A percentile compares a stretch with the other conserved stretches of the same genome.
These are phyloP conservation scores for Uromys caudimaculatus DNA, from an alignment of 2,797 vertebrate species.

Conservation along the genomic window DNA sequence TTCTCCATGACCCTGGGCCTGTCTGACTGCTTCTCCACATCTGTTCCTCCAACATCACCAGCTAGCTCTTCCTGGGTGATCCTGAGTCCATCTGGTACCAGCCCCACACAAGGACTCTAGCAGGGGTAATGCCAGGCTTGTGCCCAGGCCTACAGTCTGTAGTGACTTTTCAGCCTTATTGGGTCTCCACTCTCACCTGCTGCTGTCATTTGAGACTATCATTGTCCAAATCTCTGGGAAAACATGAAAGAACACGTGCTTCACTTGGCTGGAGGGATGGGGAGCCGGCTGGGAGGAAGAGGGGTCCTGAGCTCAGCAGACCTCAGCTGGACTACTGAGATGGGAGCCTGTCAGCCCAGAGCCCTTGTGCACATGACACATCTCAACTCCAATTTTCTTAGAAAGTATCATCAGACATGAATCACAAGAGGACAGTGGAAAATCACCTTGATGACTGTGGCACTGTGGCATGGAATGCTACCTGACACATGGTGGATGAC, in stretches of 20 bases:
- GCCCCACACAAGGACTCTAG: too few species aligned
- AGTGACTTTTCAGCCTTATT: neutral
- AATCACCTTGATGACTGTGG: neutral
- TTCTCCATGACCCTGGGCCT: neutral
- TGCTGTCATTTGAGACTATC: neutral
- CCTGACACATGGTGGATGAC: too few species aligned
- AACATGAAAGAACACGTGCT: neutral
- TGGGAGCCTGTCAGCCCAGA: neutral
- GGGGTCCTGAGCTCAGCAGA: neutral
- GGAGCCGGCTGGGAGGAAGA: neutral
- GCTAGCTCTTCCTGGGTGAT: neutral
- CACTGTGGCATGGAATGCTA: neutral
- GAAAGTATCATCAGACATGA: neutral
- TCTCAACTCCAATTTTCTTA: neutral
- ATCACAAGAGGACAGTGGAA: neutral
- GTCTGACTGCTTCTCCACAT: neutral
- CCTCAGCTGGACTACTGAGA: neutral
- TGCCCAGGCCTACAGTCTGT: neutral
- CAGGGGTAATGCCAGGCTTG: neutral
- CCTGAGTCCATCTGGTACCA: neutral
- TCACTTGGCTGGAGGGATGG: neutral
- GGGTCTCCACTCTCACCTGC: neutral
- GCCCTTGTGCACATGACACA: neutral
- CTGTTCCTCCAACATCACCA: neutral
- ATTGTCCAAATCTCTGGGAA: neutral